Evolutionary conservation across 2,888 invertebrate genomes (phyloP), one percentile per base, ranked within the genome.

Genomic region (Dendrolimus pini): DNA sequence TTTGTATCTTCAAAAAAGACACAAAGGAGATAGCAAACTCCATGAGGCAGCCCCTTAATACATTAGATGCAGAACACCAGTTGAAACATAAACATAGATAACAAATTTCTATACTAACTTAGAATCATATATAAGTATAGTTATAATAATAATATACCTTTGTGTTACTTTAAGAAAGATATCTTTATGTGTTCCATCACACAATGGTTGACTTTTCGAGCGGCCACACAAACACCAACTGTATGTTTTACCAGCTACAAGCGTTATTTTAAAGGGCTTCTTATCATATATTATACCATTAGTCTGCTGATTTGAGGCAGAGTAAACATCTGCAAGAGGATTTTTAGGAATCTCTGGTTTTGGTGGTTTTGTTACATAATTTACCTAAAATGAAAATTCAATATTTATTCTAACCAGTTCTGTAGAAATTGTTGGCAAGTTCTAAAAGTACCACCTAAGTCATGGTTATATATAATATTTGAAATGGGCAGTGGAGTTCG

Each of bases 201-300:
- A 99, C 54, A 99, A 91, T 0, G 99, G 99, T 91, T 99, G 98
- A 41, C 85, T 93, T 75, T 96, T 96, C 62, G 98, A 98, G 65
- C 94, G 94, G 0, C 99, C 99, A 84, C 99, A 99, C 0, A 96
- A 87, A 80, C 99, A 99, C 98, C 99, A 99, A 41, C 92, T 83
- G 81, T 98, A 98, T 1, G 89, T 92, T 83, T 96, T 96, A 52
- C 95, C 95, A 61, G 92, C 93, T 77, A 95, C 92, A 54, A 97
- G 89, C 1, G 80, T 85, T 47, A 97, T 80, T 82, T 94, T 96
- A 68, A 98, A 97, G 0, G 99, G 98, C 77, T 96, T 97, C 74
- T 94, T 96, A 72, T 98, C 98, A 80, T 96, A 97, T 53, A 97
- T 92, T 52, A 87, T 82, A 9, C 98, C 98, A 82, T 94, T 95